Conservation (phyloP, 1,140 invertebrate species). For the Artemia franciscana region DNA sequence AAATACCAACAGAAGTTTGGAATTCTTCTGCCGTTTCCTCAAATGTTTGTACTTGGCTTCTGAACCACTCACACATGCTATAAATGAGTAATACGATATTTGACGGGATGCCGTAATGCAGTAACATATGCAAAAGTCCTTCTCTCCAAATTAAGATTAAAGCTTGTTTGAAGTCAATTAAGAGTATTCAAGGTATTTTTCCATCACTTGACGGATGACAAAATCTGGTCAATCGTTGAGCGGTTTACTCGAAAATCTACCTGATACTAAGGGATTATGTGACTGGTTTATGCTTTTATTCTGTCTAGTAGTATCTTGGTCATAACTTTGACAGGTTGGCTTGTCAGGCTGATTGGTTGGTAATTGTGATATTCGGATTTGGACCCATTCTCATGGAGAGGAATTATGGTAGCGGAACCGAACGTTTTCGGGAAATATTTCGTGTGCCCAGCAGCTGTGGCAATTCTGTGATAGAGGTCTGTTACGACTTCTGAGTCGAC, state of each 20-base stretch:
- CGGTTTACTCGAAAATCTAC: background rate
- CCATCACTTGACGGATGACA: background rate
- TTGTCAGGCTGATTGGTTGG: background rate
- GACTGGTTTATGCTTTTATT: background rate
- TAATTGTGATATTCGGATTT: background rate
- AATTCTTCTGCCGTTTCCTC: no score
- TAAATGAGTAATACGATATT: background rate
- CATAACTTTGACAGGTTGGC: background rate
- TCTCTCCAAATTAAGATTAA: background rate
- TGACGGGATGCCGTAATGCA: background rate
- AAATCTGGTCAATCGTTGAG: background rate
- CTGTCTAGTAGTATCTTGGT: background rate
- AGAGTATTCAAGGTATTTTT: background rate
- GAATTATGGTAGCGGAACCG: background rate
- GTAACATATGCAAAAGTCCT: background rate
- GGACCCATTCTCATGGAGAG: background rate
- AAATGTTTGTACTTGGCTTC: background rate
- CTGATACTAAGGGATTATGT: background rate
- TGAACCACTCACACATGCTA: background rate
- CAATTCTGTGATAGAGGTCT: background rate
- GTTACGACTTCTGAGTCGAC: background rate
- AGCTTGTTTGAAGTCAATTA: background rate
- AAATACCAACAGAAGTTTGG: no score
- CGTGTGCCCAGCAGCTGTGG: background rate
- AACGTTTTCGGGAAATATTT: background rate